Evolutionary conservation across 2,113 vertebrate species (phyloP), one percentile per base, ranked within the genome.

Genomic region (Rana temporaria): DNA sequence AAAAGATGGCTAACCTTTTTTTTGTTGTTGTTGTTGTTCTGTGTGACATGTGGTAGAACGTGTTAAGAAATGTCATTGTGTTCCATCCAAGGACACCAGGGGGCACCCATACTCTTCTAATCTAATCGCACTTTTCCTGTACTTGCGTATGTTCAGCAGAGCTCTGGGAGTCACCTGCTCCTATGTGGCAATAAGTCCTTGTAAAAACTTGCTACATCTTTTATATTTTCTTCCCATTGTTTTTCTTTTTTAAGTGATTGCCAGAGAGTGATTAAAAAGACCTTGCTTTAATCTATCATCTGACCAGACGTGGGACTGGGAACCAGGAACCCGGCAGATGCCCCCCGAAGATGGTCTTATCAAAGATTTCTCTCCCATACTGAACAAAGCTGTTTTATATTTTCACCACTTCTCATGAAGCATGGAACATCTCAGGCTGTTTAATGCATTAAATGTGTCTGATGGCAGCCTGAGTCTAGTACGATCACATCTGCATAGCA

Each of bases 401-500:
- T 88, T 87, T 85, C 85, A 76, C 82, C 86, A 53, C 62, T 56
- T 72, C 57, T 73, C 6, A 32, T 63, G 4, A 81, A 87, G 88
- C 85, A 85, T 86, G 88, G 90, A 91, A 91, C 79, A 74, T 72
- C 90, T 91, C 87, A 87, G 76, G 78, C 73, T 24, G 77, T 84
- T 86, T 89, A 87, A 55, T 71, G 79, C 73, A 69, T 85, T 86
- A n/a, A 79, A 65, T 70, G 88, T 68, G 48, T 42, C 71, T 87
- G 52, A 85, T 89, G 88, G 88, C 84, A 82, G 88, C 80, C 82
- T 75, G 80, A 81, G 18, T n/a, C n/a, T 48, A 4, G 60, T 55
- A 48, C 59, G 60, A 74, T 64, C 32, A 38, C 62, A 66, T 82
- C 80, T 82, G 80, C 20, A 19, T 2, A 82, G 34, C 70, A 82